Evolutionary conservation across 2,797 vertebrate species (phyloP), one percentile per base, ranked within the genome.

Genomic region (Acanthornis magna): DNA sequence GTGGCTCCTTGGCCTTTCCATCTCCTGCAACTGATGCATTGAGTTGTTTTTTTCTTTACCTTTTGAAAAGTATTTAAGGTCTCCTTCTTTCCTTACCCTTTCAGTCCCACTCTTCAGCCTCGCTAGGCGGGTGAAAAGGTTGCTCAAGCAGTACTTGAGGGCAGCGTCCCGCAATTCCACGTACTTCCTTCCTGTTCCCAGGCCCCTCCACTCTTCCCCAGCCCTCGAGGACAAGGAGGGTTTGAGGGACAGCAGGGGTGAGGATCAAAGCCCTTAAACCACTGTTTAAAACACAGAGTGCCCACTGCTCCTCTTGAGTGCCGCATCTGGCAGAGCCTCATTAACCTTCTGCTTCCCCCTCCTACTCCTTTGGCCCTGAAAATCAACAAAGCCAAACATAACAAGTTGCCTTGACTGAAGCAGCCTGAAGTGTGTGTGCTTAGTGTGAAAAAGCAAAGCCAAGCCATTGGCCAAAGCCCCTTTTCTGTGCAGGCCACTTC

Each of bases 111-210:
- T 73, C 40, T 42, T 53, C 51, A 5, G 76, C 66, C 73, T 81
- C 2, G 2, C 74, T 27, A 32, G 61, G 63, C 7, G 0, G 25
- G 47, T 88, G 88, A 86, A 93, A 88, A 78, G 83, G 74, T 30
- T 57, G 48, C 86, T 96, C 67, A 73, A 96, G 94, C 72, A 48
- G 78, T 32, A 73, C 95, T 97, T 96, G 86, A 96, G 88, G 57
- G 57, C 30, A 77, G 40, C 2, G 0, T 89, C 89, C 82, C 0
- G 5, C 26, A 54, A 32, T 86, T 47, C n/a, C 19, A 10, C 0
- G 0, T 4, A 3, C 57, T 93, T 95, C 94, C 94, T 96, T 95
- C 96, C 95, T 95, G 88, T 96, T 96, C 95, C 96, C 94, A 97
- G 93, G 87, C 81, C 85, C 78, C 86, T 87, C 30, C 9, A 14